Evolutionary conservation across 2,113 vertebrate species (phyloP).

Genomic region (Elephantulus edwardii): DNA sequence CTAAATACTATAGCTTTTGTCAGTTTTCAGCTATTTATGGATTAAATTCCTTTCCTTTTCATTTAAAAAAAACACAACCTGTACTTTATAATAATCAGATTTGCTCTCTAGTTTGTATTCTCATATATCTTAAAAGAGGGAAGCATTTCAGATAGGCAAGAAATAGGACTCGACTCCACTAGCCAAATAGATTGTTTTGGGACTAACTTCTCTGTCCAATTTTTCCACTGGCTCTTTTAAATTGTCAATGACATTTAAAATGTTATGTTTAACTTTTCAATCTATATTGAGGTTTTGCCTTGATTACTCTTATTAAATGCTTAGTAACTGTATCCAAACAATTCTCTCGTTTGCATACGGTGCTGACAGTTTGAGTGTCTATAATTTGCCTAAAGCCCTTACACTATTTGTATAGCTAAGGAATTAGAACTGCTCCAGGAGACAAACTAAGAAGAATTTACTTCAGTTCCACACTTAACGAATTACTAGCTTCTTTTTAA

Average conservation of each 20-base stretch:
- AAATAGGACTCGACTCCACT: neutral
- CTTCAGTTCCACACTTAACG: neutral
- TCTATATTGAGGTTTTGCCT: neutral
- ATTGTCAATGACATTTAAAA: neutral
- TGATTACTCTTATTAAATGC: constrained; percentile 13
- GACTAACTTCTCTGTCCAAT: neutral
- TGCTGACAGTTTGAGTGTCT: neutral
- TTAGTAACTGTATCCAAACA: neutral
- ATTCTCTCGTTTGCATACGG: neutral
- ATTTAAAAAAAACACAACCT: constrained; percentile 69
- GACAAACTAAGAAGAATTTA: neutral
- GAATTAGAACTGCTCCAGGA: neutral
- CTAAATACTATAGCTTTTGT: constrained; percentile 77
- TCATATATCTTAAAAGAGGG: constrained; percentile 72
- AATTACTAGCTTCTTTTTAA: neutral
- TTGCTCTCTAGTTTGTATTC: constrained; percentile 75
- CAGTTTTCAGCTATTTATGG: constrained; percentile 77
- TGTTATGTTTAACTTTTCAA: neutral
- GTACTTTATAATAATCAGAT: constrained; percentile 72
- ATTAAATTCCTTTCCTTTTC: constrained; percentile 78
- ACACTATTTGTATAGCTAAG: neutral
- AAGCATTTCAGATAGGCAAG: neutral
- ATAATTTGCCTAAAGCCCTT: neutral
- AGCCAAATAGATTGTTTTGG: constrained; percentile 9
- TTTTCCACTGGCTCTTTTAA: neutral